Evolutionary conservation across 2,888 invertebrate genomes (phyloP).

Genomic region (Nasonia oneida): DNA sequence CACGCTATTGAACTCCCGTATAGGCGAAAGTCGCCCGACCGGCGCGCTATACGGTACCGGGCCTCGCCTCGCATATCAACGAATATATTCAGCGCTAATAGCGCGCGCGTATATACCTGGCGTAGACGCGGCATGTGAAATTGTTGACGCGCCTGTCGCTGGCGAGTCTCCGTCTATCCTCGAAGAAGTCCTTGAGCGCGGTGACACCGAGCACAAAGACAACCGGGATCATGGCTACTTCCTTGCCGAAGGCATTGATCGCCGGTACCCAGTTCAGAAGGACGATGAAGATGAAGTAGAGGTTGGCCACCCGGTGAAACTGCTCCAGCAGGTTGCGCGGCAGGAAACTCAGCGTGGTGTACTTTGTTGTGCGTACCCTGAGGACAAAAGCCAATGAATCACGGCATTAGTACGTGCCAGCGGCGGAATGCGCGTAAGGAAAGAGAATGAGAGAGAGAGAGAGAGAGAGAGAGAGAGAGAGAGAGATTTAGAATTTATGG

Average conservation of each 20-base stretch:
- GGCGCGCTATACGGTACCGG: background rate
- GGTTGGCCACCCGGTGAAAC: constrained; percentile 97
- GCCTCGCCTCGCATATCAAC: background rate
- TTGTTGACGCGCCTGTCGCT: constrained; percentile 97
- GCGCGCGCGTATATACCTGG: constrained; percentile 85
- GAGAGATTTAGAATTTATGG: background rate
- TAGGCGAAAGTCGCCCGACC: background rate
- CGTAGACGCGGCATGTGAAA: constrained; percentile 94
- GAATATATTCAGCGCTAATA: background rate
- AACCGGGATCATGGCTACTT: constrained; percentile 96
- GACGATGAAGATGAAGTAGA: constrained; percentile 98
- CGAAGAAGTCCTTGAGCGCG: constrained; percentile 96
- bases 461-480: background rate
- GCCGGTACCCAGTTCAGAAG: constrained; percentile 97
- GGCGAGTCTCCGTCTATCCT: constrained; percentile 92
- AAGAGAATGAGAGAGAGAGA: background rate
- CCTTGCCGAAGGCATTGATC: constrained; percentile 97
- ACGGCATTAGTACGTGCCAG: too few relatives aligned
- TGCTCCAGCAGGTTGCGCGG: constrained; percentile 98
- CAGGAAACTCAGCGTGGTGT: constrained; percentile 94
- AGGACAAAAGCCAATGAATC: background rate
- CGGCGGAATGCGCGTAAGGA: background rate
- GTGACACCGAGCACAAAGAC: constrained; percentile 96
- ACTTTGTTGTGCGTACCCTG: constrained; percentile 95
- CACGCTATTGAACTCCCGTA: background rate